Evolutionary conservation across 2,113 vertebrate species (phyloP).

Genomic region (Pelodiscus sinensis): DNA sequence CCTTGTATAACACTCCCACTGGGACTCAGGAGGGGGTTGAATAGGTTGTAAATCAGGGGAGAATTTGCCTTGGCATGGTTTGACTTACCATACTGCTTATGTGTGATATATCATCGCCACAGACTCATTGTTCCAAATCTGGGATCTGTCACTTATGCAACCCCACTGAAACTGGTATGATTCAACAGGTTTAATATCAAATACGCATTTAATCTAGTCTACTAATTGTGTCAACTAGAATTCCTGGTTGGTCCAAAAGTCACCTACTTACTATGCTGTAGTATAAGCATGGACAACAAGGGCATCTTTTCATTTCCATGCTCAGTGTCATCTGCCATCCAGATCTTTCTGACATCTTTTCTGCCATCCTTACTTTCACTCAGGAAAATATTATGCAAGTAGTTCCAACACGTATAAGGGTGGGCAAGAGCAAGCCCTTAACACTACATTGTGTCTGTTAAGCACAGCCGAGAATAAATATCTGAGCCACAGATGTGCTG

Average conservation of each 20-base stretch:
- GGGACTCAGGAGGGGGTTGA: neutral
- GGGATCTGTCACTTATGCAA: constrained; percentile 4
- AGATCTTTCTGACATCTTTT: neutral
- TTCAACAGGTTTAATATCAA: neutral
- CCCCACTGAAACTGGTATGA: neutral
- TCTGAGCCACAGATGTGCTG: rapidly evolving
- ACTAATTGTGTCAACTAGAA: neutral
- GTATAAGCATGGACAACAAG: neutral
- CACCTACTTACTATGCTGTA: neutral
- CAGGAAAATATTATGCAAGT: neutral
- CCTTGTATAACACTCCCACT: neutral
- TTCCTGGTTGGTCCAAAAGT: neutral
- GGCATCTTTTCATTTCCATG: rapidly evolving
- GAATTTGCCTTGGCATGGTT: neutral
- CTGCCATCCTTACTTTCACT: neutral
- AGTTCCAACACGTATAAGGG: neutral
- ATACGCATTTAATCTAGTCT: neutral
- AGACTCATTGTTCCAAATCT: neutral
- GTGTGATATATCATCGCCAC: neutral
- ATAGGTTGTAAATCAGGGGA: neutral
- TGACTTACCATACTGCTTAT: rapidly evolving
- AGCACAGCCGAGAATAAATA: rapidly evolving
- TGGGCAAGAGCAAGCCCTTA: neutral
- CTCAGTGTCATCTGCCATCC: rapidly evolving
- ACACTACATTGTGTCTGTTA: rapidly evolving